A percentile compares a stretch with the other conserved stretches of the same genome.
Evolutionary conservation across 2,888 invertebrate species (phyloP).

Genomic region (Steinernema hermaphroditum): DNA sequence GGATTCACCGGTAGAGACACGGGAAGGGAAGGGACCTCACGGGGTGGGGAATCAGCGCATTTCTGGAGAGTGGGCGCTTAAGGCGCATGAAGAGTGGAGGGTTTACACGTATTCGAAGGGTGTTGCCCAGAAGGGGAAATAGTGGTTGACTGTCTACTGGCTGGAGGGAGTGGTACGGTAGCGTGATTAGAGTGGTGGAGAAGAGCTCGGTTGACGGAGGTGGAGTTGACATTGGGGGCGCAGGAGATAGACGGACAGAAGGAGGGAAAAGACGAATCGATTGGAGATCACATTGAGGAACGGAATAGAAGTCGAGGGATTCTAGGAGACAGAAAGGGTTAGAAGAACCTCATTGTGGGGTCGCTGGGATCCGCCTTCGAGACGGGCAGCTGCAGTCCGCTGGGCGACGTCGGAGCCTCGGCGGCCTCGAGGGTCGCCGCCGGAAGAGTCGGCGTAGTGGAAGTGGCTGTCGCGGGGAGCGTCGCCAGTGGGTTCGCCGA

Average conservation of each 20-base stretch:
- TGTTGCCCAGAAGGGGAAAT: not conserved
- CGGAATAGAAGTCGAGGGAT: slow-evolving; percentile 10
- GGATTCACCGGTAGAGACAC: slow-evolving; percentile 13
- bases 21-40: not conserved
- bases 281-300: slow-evolving; percentile 29
- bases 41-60: not conserved
- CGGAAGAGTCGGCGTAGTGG: not conserved
- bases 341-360: slow-evolving; percentile 14
- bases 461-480: not conserved
- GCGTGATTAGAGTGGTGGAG: slow-evolving; percentile 12
- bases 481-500: not conserved
- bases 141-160: slow-evolving; percentile 15
- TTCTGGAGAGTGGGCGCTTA: slow-evolving; percentile 12
- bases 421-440: not conserved
- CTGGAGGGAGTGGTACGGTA: not conserved
- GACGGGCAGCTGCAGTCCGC: slow-evolving; percentile 11
- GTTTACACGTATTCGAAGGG: slow-evolving; percentile 20
- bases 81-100: not conserved
- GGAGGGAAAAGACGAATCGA: slow-evolving; percentile 22
- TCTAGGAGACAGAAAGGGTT: not conserved
- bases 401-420: not conserved
- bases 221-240: slow-evolving; percentile 1
- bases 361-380: not conserved
- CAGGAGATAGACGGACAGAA: slow-evolving; percentile 1
- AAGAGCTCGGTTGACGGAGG: not conserved